Evolutionary conservation across 1,140 invertebrate genomes (phyloP), one percentile per base, ranked within the genome.

Genomic region (Xylocopa sonorina): DNA sequence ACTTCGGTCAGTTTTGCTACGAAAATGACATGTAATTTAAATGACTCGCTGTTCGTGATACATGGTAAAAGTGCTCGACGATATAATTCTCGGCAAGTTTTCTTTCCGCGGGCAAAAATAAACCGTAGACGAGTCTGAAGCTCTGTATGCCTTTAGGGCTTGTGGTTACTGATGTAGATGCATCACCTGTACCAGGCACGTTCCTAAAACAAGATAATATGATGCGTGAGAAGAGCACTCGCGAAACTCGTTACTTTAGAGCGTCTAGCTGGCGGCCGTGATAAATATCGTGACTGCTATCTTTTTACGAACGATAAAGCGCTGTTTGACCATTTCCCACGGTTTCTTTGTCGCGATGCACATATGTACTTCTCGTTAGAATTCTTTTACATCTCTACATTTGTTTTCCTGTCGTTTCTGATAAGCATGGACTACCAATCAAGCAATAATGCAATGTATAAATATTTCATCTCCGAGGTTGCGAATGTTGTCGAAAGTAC

Each of bases 361-460:
- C 51, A 16, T 18, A 51, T 3, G 24, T 24, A 48, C 32, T 7
- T 50, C 2, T 16, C 24, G n/a, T 29, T 12, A 10, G 3, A 27
- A 38, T 43, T 24, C 27, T 1, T 43, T 18, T 46, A n/a, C 6
- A 1, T 48, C 2, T 14, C 24, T 41, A 29, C 29, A 2, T 21
- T 2, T 21, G 0, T 50, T 24, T 18, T 29, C 16, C 10, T 3
- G 16, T 16, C 29, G 16, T 16, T 41, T 46, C 1, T 32, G 21
- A 60, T 12, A 73, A 62, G 57, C 76, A 55, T 34, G 68, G 76
- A 63, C 76, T 73, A 78, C 76, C 68, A 73, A 78, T 71, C 43
- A 46, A 53, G 41, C 75, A 12, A 0, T 24, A 32, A 24, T 12
- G 2, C 38, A n/a, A n/a, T 64, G 12, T 2, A 27, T 4, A 18